These are phyloP conservation scores for Pelodiscus sinensis DNA, from an alignment of 2,113 vertebrate species.

Conservation along the genomic window DNA sequence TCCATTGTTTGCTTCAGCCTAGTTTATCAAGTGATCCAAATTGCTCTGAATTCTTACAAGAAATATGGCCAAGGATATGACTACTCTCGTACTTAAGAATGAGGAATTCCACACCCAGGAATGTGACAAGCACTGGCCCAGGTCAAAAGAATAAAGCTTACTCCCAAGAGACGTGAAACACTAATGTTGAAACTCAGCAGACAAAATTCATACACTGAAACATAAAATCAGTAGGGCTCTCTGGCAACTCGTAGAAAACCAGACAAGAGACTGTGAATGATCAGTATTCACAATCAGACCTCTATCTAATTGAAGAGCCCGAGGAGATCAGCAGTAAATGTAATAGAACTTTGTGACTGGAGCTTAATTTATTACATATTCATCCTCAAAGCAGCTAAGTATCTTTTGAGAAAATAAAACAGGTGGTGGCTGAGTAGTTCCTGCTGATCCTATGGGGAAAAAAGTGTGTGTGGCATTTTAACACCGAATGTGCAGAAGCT, in stretches of 20 bases:
- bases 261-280: not conserved
- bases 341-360: not conserved
- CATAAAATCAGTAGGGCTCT: not conserved
- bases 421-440: not conserved
- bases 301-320: not conserved
- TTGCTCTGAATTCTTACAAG: not conserved
- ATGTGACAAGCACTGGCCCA: not conserved
- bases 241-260: not conserved
- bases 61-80: not conserved
- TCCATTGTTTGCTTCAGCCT: not conserved
- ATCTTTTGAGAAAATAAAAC: not conserved
- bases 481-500: not conserved
- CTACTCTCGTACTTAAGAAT: not conserved
- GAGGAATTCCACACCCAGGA: not conserved
- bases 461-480: not conserved
- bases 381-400: not conserved
- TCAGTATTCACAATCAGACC: not conserved
- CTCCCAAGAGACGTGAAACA: not conserved
- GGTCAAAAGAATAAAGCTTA: not conserved
- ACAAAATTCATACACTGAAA: rapidly evolving
- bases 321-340: not conserved
- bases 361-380: not conserved
- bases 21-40: not conserved
- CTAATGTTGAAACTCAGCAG: not conserved
- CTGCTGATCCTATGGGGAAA: not conserved